phyloP scores from a whole-genome alignment of 2,888 invertebrate species.

The Aricia artaxerxes region DNA sequence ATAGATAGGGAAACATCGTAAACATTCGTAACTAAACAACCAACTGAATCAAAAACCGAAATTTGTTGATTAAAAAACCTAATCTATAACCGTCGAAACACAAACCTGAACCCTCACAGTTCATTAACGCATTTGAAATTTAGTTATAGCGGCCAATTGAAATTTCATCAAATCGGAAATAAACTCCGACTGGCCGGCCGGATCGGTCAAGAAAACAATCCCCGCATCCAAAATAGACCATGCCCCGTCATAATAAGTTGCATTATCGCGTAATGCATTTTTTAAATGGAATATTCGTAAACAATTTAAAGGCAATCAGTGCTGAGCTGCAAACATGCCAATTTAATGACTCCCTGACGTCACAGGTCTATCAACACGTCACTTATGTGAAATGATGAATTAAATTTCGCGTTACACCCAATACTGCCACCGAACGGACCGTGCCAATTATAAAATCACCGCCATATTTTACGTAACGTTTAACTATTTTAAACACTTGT shows the following conservation, averaged over 20 bases:
- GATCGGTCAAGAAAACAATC: slow-evolving; percentile 30
- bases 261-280: slow-evolving; percentile 36
- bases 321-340: slow-evolving; percentile 49
- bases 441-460: slow-evolving; percentile 59
- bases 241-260: slow-evolving; percentile 33
- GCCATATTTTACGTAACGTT: slow-evolving; percentile 16
- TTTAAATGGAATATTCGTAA: slow-evolving; percentile 46
- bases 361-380: slow-evolving; percentile 56
- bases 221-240: slow-evolving; percentile 34
- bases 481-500: not conserved
- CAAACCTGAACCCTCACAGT: slow-evolving; percentile 24
- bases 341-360: slow-evolving; percentile 48
- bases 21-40: not conserved
- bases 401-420: slow-evolving; percentile 56
- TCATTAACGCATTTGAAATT: slow-evolving; percentile 38
- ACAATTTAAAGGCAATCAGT: slow-evolving; percentile 51
- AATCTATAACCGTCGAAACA: not conserved
- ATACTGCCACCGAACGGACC: slow-evolving; percentile 48
- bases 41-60: not conserved
- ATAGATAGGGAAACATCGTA: not conserved
- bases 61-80: slow-evolving; percentile 1
- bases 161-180: slow-evolving; percentile 41
- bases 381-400: slow-evolving; percentile 59
- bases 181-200: slow-evolving; percentile 41
- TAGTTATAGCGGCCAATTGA: slow-evolving; percentile 38